Evolutionary conservation across 2,888 invertebrate genomes (phyloP), one percentile per base, ranked within the genome.

Genomic region (Drosophila aldrichi): DNA sequence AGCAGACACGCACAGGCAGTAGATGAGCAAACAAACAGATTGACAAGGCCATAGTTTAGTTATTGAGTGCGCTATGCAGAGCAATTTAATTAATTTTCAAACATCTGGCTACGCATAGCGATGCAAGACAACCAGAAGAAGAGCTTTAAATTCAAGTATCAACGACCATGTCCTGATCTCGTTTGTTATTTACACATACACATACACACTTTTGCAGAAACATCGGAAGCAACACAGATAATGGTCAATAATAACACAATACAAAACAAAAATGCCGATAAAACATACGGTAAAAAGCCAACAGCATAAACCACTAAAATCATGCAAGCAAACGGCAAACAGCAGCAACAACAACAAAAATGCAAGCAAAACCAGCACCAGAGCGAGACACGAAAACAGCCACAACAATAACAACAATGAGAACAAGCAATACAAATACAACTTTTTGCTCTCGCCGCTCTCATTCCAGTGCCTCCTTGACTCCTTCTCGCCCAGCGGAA

Each of bases 211-310:
- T 44, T 25, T 25, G 1, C n/a, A 32, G 12, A 32, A 59, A 29
- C 29, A 29, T 0, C 29, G 7, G 7, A 29, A 38, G 22, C 59
- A 29, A 8, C 43, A 29, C 55, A 59, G 55, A 67, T 74, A 74
- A 78, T 74, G 43, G 49, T 52, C 58, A 62, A 62, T 78, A 78
- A 78, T 56, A 67, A 51, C 46, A 55, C 9, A 61, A 56, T 40
- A 41, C 46, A 73, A 59, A 55, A 70, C 52, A 54, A 72, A 61
- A 48, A 25, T 29, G n/a, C 36, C 52, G 43, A 70, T 76, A 70
- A 65, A 59, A 20, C 46, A 38, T 34, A 48, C 56, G 46, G 25
- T 32, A 48, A 57, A 57, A 57, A 74, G 41, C 48, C 57, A 66
- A 71, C 54, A 25, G 40, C 14, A 44, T 54, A 61, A 61, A 73